A percentile compares a stretch with the other conserved stretches of the same genome.
phyloP scores from a whole-genome alignment of 2,888 invertebrate species.

The Aradus depressus region DNA sequence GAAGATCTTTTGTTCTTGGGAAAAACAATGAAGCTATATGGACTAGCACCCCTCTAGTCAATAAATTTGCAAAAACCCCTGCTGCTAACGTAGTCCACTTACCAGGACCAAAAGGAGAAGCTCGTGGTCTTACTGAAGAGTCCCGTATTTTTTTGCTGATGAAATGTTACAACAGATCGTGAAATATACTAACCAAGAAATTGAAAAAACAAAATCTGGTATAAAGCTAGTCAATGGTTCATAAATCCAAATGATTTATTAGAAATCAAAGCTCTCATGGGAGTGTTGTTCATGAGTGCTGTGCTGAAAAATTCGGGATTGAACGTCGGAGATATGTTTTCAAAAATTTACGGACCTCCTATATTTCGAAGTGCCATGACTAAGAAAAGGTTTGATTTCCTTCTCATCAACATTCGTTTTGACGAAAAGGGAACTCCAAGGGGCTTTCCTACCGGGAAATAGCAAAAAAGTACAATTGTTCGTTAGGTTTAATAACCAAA shows the following conservation, averaged over 20 bases:
- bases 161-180: conserved; percentile 5
- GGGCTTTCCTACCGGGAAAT: no score
- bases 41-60: no score
- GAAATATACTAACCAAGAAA: conserved; percentile 1
- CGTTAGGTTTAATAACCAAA: no score
- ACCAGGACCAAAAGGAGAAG: conserved; percentile 3
- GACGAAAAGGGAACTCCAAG: no score
- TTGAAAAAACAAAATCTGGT: not conserved
- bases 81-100: not conserved
- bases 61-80: no score
- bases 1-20: no score
- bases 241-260: no score
- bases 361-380: conserved; percentile 9
- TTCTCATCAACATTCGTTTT: conserved; percentile 7
- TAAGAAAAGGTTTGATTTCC: conserved; percentile 11
- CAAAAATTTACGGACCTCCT: conserved; percentile 1
- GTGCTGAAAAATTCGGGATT: conserved; percentile 1
- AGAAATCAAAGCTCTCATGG: not conserved
- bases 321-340: not conserved
- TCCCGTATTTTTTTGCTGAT: conserved; percentile 1
- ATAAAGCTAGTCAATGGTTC: no score
- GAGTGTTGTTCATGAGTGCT: not conserved
- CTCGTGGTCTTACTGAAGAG: not conserved
- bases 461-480: no score
- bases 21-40: no score